Base-by-base conservation (phyloP, 2,113 vertebrate species). In the Regulus satrapa region DNA sequence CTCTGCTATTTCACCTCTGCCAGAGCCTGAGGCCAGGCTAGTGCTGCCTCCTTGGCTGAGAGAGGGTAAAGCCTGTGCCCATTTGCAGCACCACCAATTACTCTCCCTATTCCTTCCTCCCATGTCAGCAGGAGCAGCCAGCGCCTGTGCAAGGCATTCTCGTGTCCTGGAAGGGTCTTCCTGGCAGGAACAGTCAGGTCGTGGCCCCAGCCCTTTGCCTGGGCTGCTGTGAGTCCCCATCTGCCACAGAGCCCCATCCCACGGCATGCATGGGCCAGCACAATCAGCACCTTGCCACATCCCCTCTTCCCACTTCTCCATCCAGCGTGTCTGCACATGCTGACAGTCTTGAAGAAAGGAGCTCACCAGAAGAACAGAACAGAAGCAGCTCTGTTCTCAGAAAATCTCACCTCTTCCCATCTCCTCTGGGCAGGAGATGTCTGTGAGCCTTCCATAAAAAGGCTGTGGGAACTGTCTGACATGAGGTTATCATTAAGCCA, bases 401-500 rank as follows among this genome's bases (percentile, higher is more conserved):
- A 85, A 95, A 23, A 31, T 31, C 67, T 82, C 32, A 26, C 48
- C 29, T 36, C 56, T 80, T 64, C 54, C 78, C 1, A 0, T 25
- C 13, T 40, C 48, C 82, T 68, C 24, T 3, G 15, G 75, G 43
- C 56, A 36, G 28, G 43, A 51, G 36, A 18, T 38, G 45, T 29
- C 48, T 26, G 4, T 4, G 4, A 9, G 18, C 74, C 29, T 84
- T 40, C 62, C 38, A 23, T n/a, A 7, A 8, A 38, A 52, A 6
- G 0, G 15, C 48, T 51, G 24, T 2, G 1, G 59, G 13, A 49
- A 4, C 14, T 12, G 18, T 63, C 32, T 76, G 45, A 52, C 12
- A 5, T 9, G 36, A 76, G 6, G 8, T 56, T n/a, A 23, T 21
- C 5, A 0, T 45, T 41, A 62, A 58, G 10, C 54, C 0, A 0